Evolutionary conservation across 2,113 vertebrate genomes (phyloP).

Genomic region (Galbula dea): DNA sequence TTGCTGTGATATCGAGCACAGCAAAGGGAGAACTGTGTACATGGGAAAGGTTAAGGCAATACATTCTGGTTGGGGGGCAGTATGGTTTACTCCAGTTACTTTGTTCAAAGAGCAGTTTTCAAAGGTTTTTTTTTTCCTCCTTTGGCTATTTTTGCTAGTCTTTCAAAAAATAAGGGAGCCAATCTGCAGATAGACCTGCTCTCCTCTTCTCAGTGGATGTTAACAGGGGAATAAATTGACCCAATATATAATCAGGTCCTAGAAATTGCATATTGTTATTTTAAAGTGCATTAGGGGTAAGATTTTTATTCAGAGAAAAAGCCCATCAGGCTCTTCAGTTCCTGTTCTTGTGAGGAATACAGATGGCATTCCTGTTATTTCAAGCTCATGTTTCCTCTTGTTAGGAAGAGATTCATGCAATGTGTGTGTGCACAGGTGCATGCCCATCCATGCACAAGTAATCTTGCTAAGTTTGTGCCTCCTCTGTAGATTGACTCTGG

Average conservation of each 20-base stretch:
- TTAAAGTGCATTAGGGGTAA: not conserved
- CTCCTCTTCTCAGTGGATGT: not conserved
- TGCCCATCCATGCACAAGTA: accelerated
- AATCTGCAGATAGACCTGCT: not conserved
- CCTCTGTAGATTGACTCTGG: slow-evolving; percentile 89
- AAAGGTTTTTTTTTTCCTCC: not conserved
- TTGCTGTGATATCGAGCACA: not conserved
- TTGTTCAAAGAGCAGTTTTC: not conserved
- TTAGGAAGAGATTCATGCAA: not conserved
- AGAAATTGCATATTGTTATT: not conserved
- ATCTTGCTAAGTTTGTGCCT: not conserved
- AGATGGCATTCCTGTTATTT: not conserved
- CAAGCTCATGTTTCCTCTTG: not conserved
- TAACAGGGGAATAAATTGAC: not conserved
- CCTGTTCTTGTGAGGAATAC: not conserved
- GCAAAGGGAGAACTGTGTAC: not conserved
- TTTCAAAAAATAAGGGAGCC: not conserved
- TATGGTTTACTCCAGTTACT: not conserved
- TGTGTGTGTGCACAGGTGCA: accelerated
- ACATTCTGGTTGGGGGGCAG: not conserved
- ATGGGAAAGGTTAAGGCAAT: not conserved
- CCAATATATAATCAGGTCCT: not conserved
- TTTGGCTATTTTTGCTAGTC: not conserved
- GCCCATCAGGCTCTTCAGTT: not conserved
- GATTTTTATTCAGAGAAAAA: not conserved